phyloP scores from a whole-genome alignment of 2,888 invertebrate species.

The Nineta flava region DNA sequence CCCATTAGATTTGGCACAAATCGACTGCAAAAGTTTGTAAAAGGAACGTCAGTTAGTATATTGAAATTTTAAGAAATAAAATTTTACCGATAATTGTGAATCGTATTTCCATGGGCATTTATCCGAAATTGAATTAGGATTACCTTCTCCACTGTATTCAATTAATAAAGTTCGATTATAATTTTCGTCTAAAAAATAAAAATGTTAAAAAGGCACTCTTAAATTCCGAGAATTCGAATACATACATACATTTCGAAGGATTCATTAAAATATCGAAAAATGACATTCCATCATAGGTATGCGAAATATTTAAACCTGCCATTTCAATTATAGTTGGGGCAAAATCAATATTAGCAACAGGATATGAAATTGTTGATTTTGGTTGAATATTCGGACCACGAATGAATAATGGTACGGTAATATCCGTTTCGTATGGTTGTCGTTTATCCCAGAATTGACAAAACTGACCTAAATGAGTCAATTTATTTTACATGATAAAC shows the following conservation, averaged over 20 bases:
- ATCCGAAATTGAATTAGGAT: slow-evolving; percentile 32
- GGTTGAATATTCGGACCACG: slow-evolving; percentile 51
- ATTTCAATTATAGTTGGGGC: slow-evolving; percentile 68
- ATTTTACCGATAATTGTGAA: slow-evolving; percentile 34
- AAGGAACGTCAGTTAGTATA: slow-evolving; percentile 1
- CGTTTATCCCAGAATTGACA: slow-evolving; percentile 77
- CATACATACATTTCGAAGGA: slow-evolving; percentile 6
- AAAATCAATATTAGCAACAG: slow-evolving; percentile 64
- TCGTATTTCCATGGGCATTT: slow-evolving; percentile 49
- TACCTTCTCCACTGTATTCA: slow-evolving; percentile 71
- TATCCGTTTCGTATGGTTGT: slow-evolving; percentile 81
- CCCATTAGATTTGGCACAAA: no score
- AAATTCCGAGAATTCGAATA: background rate
- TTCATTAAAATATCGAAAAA: slow-evolving; percentile 17
- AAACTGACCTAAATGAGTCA: slow-evolving; percentile 75
- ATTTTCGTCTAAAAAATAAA: slow-evolving; percentile 12
- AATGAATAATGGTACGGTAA: slow-evolving; percentile 66
- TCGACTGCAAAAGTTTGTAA: no score
- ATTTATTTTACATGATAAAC: no score
- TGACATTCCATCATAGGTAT: slow-evolving; percentile 46
- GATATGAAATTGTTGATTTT: slow-evolving; percentile 31
- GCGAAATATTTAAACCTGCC: slow-evolving; percentile 37
- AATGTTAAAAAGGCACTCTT: background rate
- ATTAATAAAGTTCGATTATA: slow-evolving; percentile 24
- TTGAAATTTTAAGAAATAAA: slow-evolving; percentile 30